A percentile compares a stretch with the other conserved stretches of the same genome.
phyloP scores from a whole-genome alignment of 2,113 vertebrate species.

The Coptodon rendalli region DNA sequence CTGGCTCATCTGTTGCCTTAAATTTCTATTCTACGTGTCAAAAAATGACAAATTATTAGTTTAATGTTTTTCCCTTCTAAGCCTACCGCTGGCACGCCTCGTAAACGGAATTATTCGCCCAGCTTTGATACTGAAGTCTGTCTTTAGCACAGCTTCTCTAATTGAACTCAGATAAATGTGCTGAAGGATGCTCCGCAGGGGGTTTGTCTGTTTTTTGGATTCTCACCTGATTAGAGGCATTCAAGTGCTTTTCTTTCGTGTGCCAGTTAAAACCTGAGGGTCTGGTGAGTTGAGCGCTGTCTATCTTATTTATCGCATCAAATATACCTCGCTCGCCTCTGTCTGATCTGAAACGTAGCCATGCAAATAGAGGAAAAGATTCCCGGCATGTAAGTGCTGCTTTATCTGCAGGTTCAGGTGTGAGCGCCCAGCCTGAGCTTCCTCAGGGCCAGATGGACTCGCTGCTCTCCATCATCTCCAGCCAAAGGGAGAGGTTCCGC shows the following conservation, averaged over 20 bases:
- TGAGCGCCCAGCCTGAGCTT: constrained; percentile 61
- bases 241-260: neutral
- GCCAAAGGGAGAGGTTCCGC: constrained; percentile 92
- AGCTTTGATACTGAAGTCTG: neutral
- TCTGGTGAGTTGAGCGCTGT: neutral
- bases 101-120: neutral
- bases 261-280: neutral
- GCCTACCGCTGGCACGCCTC: neutral
- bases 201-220: neutral
- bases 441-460: constrained; percentile 92
- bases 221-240: neutral
- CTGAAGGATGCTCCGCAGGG: neutral
- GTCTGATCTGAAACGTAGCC: neutral
- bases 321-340: neutral
- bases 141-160: neutral
- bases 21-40: neutral
- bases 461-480: constrained; percentile 95
- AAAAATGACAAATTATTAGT: neutral
- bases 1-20: neutral
- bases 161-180: neutral
- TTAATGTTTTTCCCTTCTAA: neutral
- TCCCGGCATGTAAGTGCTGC: neutral
- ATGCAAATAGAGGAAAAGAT: neutral
- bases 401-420: constrained; percentile 32
- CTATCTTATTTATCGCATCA: neutral